Evolutionary conservation across 92 coral and sea anemone genomes (phyloP).

Genomic region (Zoanthus sansibaricus): DNA sequence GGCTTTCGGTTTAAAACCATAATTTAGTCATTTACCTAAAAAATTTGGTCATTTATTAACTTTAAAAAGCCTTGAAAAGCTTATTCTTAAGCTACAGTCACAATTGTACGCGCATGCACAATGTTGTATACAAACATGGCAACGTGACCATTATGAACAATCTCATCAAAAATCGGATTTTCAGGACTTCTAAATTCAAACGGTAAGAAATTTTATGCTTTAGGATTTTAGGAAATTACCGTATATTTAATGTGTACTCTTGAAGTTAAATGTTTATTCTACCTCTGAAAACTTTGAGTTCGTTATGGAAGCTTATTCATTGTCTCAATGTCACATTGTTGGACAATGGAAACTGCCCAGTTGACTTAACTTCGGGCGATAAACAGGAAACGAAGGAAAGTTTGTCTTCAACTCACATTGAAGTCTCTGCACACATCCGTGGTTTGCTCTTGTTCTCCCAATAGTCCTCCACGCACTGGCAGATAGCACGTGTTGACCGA

Average conservation of each 20-base stretch:
- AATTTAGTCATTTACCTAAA: no score
- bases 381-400: slow-evolving; percentile 4
- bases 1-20: no score
- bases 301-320: neutral
- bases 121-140: no score
- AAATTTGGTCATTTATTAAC: no score
- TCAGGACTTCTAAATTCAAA: no score
- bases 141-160: no score
- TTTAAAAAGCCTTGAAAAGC: no score
- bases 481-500: slow-evolving; percentile 88
- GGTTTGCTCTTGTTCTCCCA: slow-evolving; percentile 92
- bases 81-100: no score
- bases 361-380: slow-evolving; percentile 25
- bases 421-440: slow-evolving; percentile 89
- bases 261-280: neutral
- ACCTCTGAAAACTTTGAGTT: neutral
- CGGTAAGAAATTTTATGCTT: no score
- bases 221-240: no score
- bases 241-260: neutral
- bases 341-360: slow-evolving; percentile 14
- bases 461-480: slow-evolving; percentile 97
- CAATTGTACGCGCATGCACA: no score
- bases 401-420: slow-evolving; percentile 72
- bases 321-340: slow-evolving; percentile 29
- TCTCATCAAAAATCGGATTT: no score